Evolutionary conservation across 2,113 vertebrate genomes (phyloP).

Genomic region (Alaudala cheleensis): DNA sequence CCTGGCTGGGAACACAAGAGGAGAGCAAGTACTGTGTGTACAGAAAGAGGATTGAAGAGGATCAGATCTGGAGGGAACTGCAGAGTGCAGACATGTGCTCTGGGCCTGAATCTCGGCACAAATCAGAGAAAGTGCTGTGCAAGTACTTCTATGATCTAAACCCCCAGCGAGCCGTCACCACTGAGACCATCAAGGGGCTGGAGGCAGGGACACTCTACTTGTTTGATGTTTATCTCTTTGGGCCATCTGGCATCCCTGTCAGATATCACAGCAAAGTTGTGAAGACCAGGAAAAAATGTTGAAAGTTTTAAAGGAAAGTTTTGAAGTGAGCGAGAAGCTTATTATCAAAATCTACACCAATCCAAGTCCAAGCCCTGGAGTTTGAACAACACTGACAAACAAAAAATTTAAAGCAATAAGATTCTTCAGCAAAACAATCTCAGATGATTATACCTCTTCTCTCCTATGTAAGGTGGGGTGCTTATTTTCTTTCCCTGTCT

Average conservation of each 20-base stretch:
- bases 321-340: neutral
- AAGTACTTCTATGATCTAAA: constrained; percentile 89
- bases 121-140: constrained; percentile 85
- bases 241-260: constrained; percentile 85
- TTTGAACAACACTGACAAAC: neutral
- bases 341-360: neutral
- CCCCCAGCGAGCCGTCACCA: constrained; percentile 83
- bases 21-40: constrained; percentile 88
- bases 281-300: constrained; percentile 87
- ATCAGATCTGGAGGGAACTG: constrained; percentile 53
- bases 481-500: neutral
- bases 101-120: constrained; percentile 81
- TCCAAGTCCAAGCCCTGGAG: neutral
- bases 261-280: constrained; percentile 88
- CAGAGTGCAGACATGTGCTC: constrained; percentile 74
- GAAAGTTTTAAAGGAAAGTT: constrained; percentile 19
- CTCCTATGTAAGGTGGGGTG: neutral
- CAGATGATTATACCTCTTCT: neutral
- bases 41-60: constrained; percentile 68
- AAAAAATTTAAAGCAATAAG: neutral
- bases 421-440: neutral
- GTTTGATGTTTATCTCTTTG: constrained; percentile 90
- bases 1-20: constrained; percentile 90
- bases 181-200: constrained; percentile 83
- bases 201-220: constrained; percentile 80